Evolutionary conservation across 2,888 invertebrate species (phyloP).

Genomic region (Phymatocera aterrima): DNA sequence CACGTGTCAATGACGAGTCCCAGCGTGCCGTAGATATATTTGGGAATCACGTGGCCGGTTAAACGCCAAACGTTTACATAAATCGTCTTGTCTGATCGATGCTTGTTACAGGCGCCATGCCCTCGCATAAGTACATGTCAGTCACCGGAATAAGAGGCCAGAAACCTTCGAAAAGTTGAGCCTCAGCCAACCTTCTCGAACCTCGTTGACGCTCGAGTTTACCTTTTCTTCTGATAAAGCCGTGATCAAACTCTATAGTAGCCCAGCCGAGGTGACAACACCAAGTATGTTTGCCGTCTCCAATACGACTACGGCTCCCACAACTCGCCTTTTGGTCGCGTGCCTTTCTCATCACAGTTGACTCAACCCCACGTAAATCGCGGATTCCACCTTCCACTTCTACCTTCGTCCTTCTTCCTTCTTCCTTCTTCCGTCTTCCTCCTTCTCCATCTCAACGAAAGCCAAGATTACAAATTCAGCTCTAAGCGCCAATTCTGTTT

Average conservation of each 20-base stretch:
- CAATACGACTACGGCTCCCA: conserved; percentile 17
- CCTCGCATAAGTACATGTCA: background rate
- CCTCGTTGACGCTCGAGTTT: conserved; percentile 9
- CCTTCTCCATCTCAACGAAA: background rate
- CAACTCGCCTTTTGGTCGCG: conserved; percentile 26
- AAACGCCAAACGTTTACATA: conserved; percentile 19
- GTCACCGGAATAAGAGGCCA: background rate
- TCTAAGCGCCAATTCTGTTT: conserved; percentile 1
- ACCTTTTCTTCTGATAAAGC: conserved; percentile 20
- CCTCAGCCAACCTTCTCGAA: background rate
- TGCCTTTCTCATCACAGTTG: conserved; percentile 16
- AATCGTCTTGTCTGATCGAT: conserved; percentile 8
- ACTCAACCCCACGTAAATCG: conserved; percentile 11
- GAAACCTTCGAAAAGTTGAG: conserved; percentile 5
- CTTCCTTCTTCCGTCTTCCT: background rate
- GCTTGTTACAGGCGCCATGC: background rate
- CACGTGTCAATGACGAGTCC: conserved; percentile 15
- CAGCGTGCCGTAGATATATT: conserved; percentile 3
- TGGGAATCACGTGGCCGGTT: conserved; percentile 22
- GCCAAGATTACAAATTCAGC: background rate
- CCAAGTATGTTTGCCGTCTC: conserved; percentile 16
- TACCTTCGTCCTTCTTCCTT: background rate
- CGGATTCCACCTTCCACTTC: background rate
- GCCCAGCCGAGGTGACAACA: conserved; percentile 2
- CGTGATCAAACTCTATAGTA: conserved; percentile 6